phyloP scores from a whole-genome alignment of 2,113 vertebrate species.

The Ptilonorhynchus violaceus region DNA sequence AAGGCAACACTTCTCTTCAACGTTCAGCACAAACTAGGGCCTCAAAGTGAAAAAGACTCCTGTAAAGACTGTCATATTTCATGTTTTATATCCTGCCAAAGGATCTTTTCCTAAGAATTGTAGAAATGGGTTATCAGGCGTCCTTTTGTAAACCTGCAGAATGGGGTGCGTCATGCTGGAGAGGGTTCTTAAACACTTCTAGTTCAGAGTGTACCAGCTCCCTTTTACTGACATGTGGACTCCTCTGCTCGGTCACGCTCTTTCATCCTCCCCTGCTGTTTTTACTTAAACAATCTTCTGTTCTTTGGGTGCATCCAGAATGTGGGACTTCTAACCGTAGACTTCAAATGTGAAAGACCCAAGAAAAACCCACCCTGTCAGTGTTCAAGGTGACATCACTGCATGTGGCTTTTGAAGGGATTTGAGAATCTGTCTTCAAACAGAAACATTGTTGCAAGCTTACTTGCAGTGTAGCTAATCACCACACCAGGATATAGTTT shows the following conservation, averaged over 20 bases:
- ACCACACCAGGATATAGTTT: background rate
- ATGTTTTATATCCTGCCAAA: background rate
- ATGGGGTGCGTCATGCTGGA: background rate
- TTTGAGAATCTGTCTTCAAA: constrained; percentile 23
- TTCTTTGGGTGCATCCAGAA: background rate
- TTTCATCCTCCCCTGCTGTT: background rate
- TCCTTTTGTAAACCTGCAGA: background rate
- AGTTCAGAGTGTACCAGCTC: background rate
- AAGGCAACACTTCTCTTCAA: background rate
- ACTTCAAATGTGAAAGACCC: background rate
- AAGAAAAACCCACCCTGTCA: background rate
- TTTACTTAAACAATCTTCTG: background rate
- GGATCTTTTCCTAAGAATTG: background rate
- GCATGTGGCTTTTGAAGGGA: constrained; percentile 6
- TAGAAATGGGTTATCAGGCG: background rate
- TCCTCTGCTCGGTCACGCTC: background rate
- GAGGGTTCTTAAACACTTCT: background rate
- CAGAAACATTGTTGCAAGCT: constrained; percentile 21
- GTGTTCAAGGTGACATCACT: constrained; percentile 31
- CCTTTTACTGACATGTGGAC: background rate
- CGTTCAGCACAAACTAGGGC: background rate
- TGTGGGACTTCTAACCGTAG: background rate
- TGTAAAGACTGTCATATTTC: background rate
- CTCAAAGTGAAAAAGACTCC: background rate
- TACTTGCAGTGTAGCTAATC: constrained; percentile 7